Evolutionary conservation across 1,140 invertebrate species (phyloP).

Genomic region (Lethrus apterus): DNA sequence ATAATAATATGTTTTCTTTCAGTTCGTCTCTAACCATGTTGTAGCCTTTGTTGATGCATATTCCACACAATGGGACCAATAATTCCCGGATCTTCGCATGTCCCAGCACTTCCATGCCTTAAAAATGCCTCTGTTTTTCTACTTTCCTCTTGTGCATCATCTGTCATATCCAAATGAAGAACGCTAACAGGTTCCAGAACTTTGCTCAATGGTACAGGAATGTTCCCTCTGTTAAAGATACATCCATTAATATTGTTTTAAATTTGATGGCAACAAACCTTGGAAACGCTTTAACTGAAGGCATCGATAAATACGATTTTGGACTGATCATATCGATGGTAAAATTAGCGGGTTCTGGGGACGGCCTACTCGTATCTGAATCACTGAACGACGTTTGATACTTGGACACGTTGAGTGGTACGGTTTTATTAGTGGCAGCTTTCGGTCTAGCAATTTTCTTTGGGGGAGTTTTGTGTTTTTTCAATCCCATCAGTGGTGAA

Average conservation of each 20-base stretch:
- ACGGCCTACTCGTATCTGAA: conserved; percentile 31
- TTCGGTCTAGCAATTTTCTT: conserved; percentile 31
- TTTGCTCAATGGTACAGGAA: conserved; percentile 64
- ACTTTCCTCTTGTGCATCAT: conserved; percentile 40
- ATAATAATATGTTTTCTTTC: too few species aligned
- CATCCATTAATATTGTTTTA: not conserved
- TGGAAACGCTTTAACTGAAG: conserved; percentile 70
- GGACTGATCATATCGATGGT: conserved; percentile 47
- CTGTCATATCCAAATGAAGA: conserved; percentile 52
- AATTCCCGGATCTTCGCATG: conserved; percentile 67
- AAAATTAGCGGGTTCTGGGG: conserved; percentile 29
- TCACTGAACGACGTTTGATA: conserved; percentile 25
- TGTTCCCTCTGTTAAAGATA: conserved; percentile 47
- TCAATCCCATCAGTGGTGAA: conserved; percentile 33
- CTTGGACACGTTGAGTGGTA: conserved; percentile 24
- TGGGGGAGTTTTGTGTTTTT: conserved; percentile 25
- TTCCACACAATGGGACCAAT: conserved; percentile 76
- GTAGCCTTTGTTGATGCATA: conserved; percentile 50
- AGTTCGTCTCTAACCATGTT: too few species aligned
- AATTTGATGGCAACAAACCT: conserved; percentile 37
- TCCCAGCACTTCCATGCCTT: conserved; percentile 50
- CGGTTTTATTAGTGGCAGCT: conserved; percentile 36
- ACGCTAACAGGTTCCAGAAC: conserved; percentile 69
- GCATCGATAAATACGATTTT: conserved; percentile 72
- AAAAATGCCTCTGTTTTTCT: conserved; percentile 14